Base-by-base conservation (phyloP, 2,888 invertebrate genomes). In the Tipula unca region DNA sequence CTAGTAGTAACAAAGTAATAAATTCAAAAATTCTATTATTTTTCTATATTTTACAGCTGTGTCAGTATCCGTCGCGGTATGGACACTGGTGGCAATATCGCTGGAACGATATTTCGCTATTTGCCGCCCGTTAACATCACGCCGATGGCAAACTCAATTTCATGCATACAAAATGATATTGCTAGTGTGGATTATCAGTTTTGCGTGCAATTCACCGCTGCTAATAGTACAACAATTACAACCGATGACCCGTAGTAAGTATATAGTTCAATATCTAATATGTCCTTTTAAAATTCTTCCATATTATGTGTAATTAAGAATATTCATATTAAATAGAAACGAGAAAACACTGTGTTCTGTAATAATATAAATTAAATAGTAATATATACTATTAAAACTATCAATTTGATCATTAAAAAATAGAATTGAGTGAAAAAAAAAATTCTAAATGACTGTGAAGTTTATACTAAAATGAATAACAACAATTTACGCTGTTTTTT, bases 51-150 rank as follows among this genome's bases (percentile, higher is more conserved):
- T 69, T 69, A 25, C 92, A 95, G 95, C 94, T 84, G 94, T 94
- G 86, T 94, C 95, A 0, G 95, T 96, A 82, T 93, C 94, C 1
- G 95, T 95, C 13, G 94, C 94, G 25, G 95, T 94, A 3, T 95
- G 95, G 93, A 96, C 96, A 0, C 89, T 96, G 87, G 95, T 95
- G 36, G 94, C 95, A 85, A 95, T 96, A 87, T 95, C 95, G 5
- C 93, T 95, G 88, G 95, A 96, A 89, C 92, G 95, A 14, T 96
- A 95, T 90, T 95, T 95, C 89, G 96, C 95, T 87, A 95, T 96
- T 88, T 95, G 95, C 89, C 94, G 94, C 89, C 95, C 96, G 0
- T 89, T 96, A 83, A 92, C 94, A 86, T 95, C 95, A 0, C 90
- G 95, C 35, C 91, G 94, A 86, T 96, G 95, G 95, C 95, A 95